Percentiles rank a stretch among this genome's conserved stretches.
phyloP scores from a whole-genome alignment of 1,140 invertebrate genomes.

The Scaptomyza pallida region DNA sequence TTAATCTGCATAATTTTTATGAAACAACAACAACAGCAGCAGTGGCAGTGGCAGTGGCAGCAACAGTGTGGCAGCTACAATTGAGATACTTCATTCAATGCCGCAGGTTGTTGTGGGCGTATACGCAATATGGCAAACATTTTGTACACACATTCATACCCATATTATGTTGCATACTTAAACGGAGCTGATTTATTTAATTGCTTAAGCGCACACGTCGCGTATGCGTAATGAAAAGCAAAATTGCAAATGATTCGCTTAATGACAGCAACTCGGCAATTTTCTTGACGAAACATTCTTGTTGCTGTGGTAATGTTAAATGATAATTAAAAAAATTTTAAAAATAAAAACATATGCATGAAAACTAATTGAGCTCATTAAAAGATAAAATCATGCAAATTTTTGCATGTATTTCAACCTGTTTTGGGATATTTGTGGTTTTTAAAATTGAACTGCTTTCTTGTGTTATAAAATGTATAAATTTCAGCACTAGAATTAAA shows the following conservation, averaged over 20 bases:
- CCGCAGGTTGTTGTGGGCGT: conserved; percentile 24
- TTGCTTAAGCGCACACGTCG: conserved; percentile 13
- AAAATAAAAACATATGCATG: no score
- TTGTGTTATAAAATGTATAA: no score
- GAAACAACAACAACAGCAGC: conserved; percentile 32
- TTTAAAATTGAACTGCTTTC: no score
- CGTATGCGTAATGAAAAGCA: conserved; percentile 35
- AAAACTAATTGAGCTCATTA: no score
- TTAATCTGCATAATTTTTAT: conserved; percentile 82
- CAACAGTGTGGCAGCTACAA: not conserved
- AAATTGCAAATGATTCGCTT: conserved; percentile 26
- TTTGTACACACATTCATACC: not conserved
- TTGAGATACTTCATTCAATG: conserved; percentile 3
- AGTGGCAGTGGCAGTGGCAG: conserved; percentile 4
- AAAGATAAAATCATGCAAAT: no score
- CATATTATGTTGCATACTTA: conserved; percentile 27
- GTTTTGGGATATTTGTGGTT: no score
- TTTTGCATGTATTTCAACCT: no score
- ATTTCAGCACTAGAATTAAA: no score
- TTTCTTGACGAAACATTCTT: not conserved
- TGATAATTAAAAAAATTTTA: not conserved
- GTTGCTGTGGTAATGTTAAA: not conserved
- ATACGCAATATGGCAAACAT: conserved; percentile 28
- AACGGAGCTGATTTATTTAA: conserved; percentile 33
- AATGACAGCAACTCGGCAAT: conserved; percentile 5